Percentiles rank a stretch among this genome's conserved stretches.
These are phyloP conservation scores for Neomicropteryx cornuta DNA, from an alignment of 1,140 invertebrate species.

Conservation along the genomic window DNA sequence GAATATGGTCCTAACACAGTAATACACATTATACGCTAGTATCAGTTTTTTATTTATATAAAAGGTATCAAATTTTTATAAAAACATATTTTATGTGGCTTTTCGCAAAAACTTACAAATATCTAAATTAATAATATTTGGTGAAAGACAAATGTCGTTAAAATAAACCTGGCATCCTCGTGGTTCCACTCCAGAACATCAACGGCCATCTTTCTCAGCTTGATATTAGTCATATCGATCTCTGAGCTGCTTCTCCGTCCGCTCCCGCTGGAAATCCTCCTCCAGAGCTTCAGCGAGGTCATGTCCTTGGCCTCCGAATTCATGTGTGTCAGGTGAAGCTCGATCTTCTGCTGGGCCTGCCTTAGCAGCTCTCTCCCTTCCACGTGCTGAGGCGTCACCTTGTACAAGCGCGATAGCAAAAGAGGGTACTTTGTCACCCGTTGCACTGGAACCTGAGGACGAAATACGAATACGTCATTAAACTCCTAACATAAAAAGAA, in stretches of 20 bases:
- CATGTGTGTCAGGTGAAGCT: constrained; percentile 88
- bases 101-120: neutral
- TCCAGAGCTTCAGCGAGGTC: constrained; percentile 77
- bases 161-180: constrained; percentile 59
- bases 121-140: neutral
- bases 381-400: constrained; percentile 78
- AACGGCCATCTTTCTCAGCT: constrained; percentile 82
- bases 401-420: constrained; percentile 76
- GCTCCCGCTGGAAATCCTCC: constrained; percentile 69
- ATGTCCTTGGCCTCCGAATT: constrained; percentile 88
- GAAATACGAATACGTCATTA: constrained; percentile 9
- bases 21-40: too few species aligned
- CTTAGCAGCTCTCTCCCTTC: constrained; percentile 65
- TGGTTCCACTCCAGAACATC: constrained; percentile 89
- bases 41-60: too few species aligned
- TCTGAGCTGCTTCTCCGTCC: constrained; percentile 60
- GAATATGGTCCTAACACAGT: too few species aligned
- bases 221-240: constrained; percentile 77
- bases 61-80: too few species aligned
- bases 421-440: constrained; percentile 89
- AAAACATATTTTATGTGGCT: too few species aligned
- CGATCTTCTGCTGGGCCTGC: constrained; percentile 84
- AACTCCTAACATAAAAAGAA: constrained; percentile 2
- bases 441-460: constrained; percentile 68
- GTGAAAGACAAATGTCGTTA: neutral